A percentile compares a stretch with the other conserved stretches of the same genome.
These are phyloP conservation scores for Hemiprocne comata DNA, from an alignment of 2,113 vertebrate species.

Conservation along the genomic window DNA sequence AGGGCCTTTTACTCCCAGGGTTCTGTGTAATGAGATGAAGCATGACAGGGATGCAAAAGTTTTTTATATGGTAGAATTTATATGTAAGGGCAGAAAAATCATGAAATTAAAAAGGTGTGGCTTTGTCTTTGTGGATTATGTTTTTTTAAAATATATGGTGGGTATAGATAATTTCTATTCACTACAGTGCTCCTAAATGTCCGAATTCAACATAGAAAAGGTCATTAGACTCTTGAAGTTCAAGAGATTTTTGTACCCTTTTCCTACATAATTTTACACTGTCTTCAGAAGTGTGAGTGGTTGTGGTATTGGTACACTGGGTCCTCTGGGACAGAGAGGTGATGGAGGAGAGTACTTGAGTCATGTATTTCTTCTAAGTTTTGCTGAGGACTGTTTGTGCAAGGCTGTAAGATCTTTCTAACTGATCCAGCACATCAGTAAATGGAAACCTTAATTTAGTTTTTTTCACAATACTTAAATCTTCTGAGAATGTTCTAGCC, in stretches of 20 bases:
- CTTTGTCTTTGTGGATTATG: not conserved
- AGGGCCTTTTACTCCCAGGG: not conserved
- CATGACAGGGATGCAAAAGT: not conserved
- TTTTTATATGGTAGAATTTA: not conserved
- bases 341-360: not conserved
- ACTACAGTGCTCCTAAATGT: not conserved
- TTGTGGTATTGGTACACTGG: not conserved
- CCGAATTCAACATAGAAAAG: not conserved
- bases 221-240: not conserved
- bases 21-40: not conserved
- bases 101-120: not conserved
- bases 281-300: not conserved
- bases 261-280: not conserved
- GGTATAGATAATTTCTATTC: not conserved
- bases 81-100: not conserved
- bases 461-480: not conserved
- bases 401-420: not conserved
- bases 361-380: not conserved
- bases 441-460: not conserved
- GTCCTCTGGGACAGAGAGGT: not conserved
- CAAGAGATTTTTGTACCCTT: not conserved
- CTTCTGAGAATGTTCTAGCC: not conserved
- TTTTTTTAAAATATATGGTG: not conserved
- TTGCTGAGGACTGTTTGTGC: not conserved
- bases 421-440: not conserved